A percentile compares a stretch with the other conserved stretches of the same genome.
These are phyloP conservation scores for Drosophila demipolita DNA, from an alignment of 2,888 invertebrate species.

Conservation along the genomic window DNA sequence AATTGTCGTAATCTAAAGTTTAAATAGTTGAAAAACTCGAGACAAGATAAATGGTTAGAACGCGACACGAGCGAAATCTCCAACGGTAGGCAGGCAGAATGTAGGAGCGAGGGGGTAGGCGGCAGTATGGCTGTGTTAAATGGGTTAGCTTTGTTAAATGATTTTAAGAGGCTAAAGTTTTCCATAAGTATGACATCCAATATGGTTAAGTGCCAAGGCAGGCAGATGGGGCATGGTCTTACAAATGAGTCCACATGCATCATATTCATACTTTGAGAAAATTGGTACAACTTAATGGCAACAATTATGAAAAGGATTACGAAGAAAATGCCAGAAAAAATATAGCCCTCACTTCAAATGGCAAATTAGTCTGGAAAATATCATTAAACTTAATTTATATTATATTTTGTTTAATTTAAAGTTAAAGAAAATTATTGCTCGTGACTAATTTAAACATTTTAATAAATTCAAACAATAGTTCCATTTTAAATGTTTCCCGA, in stretches of 20 bases:
- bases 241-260: conserved; percentile 32
- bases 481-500: conserved; percentile 43
- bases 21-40: conserved; percentile 66
- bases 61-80: conserved; percentile 27
- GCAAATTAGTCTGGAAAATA: not conserved
- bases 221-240: not conserved
- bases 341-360: not conserved
- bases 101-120: not conserved
- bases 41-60: conserved; percentile 63
- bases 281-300: not conserved
- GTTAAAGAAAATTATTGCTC: not conserved
- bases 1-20: conserved; percentile 79
- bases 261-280: conserved; percentile 13
- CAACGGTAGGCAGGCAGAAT: not conserved
- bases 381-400: not conserved
- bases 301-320: not conserved
- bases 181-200: conserved; percentile 50
- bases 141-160: conserved; percentile 41
- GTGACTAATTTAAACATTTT: not conserved
- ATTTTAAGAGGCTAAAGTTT: conserved; percentile 52
- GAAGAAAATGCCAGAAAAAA: not conserved
- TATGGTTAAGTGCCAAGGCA: conserved; percentile 48
- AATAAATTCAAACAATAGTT: conserved; percentile 5
- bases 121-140: not conserved
- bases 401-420: not conserved